Evolutionary conservation across 2,797 vertebrate species (phyloP).

Genomic region (Sebastes miniatus): DNA sequence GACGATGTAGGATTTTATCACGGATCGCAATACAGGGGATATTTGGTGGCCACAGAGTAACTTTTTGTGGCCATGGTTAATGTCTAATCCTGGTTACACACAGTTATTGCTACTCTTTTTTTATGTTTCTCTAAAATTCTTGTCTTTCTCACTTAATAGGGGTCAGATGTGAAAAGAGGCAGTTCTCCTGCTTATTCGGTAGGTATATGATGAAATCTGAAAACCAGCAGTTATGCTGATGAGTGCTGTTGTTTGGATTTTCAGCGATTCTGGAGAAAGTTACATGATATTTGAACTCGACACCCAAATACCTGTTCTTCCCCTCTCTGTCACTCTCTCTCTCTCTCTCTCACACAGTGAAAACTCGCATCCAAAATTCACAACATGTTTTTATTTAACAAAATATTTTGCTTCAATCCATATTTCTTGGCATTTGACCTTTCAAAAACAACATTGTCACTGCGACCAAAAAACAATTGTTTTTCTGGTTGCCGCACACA

Average conservation of each 20-base stretch:
- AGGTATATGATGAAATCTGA: constrained; percentile 31
- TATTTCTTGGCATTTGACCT: too few species aligned
- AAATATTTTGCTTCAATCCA: too few species aligned
- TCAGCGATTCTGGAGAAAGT: neutral
- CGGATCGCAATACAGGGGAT: neutral
- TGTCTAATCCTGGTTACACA: neutral
- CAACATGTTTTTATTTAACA: too few species aligned
- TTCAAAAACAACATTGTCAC: too few species aligned
- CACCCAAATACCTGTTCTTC: neutral
- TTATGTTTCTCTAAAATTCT: neutral
- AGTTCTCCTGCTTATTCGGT: constrained; percentile 84
- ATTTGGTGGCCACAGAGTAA: neutral
- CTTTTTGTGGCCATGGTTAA: neutral
- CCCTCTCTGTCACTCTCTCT: too few species aligned
- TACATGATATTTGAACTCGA: neutral
- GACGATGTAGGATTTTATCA: neutral
- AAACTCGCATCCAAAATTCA: too few species aligned
- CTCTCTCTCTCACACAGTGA: too few species aligned
- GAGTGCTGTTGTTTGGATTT: neutral
- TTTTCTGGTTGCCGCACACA: too few species aligned
- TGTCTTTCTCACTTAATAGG: constrained; percentile 47
- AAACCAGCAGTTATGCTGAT: neutral
- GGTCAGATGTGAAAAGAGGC: constrained; percentile 82
- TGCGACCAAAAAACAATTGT: too few species aligned
- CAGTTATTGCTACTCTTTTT: constrained; percentile 3